Evolutionary conservation across 1,140 invertebrate species (phyloP).

Genomic region (Psilanteris sp.): DNA sequence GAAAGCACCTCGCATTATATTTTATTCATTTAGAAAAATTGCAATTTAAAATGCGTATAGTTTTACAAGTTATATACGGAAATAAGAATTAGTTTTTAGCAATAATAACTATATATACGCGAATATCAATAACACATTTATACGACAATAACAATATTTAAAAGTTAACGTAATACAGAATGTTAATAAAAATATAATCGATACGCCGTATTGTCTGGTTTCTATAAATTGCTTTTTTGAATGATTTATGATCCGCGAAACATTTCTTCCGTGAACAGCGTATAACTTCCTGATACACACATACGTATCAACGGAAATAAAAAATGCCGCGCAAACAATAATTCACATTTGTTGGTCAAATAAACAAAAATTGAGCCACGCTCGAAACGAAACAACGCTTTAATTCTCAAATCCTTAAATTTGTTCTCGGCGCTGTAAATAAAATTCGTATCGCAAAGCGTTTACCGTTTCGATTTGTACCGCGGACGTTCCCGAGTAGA

Average conservation of each 20-base stretch:
- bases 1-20: background rate
- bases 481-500: slow-evolving; percentile 4
- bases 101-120: slow-evolving; percentile 6
- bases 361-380: too few relatives aligned
- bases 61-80: slow-evolving; percentile 18
- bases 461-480: slow-evolving; percentile 32
- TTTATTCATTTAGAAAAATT: slow-evolving; percentile 3
- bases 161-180: slow-evolving; percentile 1
- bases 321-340: background rate
- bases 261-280: slow-evolving; percentile 16
- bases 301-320: slow-evolving; percentile 3
- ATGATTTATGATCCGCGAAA: slow-evolving; percentile 23
- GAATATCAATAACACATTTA: slow-evolving; percentile 1
- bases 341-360: too few relatives aligned
- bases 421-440: too few relatives aligned
- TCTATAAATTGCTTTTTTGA: slow-evolving; percentile 20
- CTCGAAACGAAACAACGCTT: too few relatives aligned
- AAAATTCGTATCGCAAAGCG: too few relatives aligned
- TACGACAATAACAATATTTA: slow-evolving; percentile 8
- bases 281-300: slow-evolving; percentile 19
- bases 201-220: slow-evolving; percentile 1
- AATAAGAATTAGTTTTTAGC: slow-evolving; percentile 14
- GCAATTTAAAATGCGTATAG: background rate
- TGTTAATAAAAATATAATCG: slow-evolving; percentile 36
- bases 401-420: too few relatives aligned